Base-by-base conservation (phyloP, 2,888 invertebrate genomes). In the Catocala nupta region DNA sequence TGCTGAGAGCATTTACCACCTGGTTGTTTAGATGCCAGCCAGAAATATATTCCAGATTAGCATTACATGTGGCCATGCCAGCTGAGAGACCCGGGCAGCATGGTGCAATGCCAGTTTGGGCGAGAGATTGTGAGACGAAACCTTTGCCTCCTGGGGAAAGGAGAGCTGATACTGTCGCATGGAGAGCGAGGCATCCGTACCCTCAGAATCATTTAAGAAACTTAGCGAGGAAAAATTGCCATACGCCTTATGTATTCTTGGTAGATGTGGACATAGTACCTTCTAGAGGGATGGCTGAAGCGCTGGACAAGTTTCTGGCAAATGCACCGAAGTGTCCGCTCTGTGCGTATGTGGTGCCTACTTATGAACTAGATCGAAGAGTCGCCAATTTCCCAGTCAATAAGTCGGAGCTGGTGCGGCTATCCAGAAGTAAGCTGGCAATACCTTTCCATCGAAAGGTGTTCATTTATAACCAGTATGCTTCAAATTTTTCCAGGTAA, bases 161-260 rank as follows among this genome's bases (percentile, higher is more conserved):
- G 44, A 93, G 95, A 1, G 88, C 93, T 0, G 96, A 96, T 55
- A 96, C 96, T 4, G 92, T 95, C 4, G 95, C 95, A 57, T 98
- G 98, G 98, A 93, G 97, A 58, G 93, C 96, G 51, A 95, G 96
- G 65, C 96, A 97, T 82, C 96, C 97, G 0, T 98, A 98, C 85
- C 98, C 98, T 0, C 98, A 98, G 90, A 98, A 98, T 84, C 97
- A 98, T 82, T 92, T 98, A 91, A 94, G 98, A 72, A 98, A 98
- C 86, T 89, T 98, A 59, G 98, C 98, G 0, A 92, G 98, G 57
- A 97, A 97, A 83, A 97, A 97, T 80, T 98, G 98, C 75, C 97
- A 97, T 78, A 96, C 96, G 4, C 95, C 96, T 45, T 97, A 96
- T 87, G 97, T 98, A 51, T 98, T 98, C 83, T 93, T 98, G 51